Percentiles rank a stretch among this genome's conserved stretches.
Evolutionary conservation across 2,888 invertebrate genomes (phyloP).

Genomic region (Pyrgus malvae): DNA sequence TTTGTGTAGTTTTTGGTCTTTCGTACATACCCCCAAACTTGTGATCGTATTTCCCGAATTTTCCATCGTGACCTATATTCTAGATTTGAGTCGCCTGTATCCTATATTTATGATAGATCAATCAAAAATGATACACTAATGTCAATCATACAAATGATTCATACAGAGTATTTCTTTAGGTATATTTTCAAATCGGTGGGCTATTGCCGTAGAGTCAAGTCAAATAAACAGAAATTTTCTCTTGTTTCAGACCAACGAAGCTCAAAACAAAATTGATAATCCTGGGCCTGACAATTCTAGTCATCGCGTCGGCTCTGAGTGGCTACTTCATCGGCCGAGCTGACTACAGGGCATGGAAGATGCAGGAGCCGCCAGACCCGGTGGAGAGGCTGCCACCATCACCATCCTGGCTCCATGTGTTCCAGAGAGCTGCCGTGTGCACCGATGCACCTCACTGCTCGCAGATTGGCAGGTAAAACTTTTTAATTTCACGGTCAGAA

Average conservation of each 20-base stretch:
- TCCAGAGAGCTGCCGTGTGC: slow-evolving; percentile 87
- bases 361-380: slow-evolving; percentile 84
- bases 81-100: too few relatives aligned
- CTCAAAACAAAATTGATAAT: slow-evolving; percentile 57
- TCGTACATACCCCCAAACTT: too few relatives aligned
- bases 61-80: too few relatives aligned
- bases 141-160: too few relatives aligned
- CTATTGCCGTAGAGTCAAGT: too few relatives aligned
- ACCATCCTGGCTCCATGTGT: slow-evolving; percentile 84
- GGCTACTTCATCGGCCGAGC: slow-evolving; percentile 58
- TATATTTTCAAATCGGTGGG: too few relatives aligned
- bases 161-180: too few relatives aligned
- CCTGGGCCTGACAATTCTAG: slow-evolving; percentile 46
- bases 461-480: slow-evolving; percentile 86
- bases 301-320: slow-evolving; percentile 58
- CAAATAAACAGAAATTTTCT: neutral
- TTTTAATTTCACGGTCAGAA: neutral
- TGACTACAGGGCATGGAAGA: slow-evolving; percentile 46
- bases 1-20: too few relatives aligned
- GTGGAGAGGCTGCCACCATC: slow-evolving; percentile 84
- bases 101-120: too few relatives aligned
- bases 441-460: slow-evolving; percentile 90
- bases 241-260: slow-evolving; percentile 60
- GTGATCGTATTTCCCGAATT: too few relatives aligned
- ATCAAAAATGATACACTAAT: too few relatives aligned